Evolutionary conservation across 2,113 vertebrate species (phyloP), one percentile per base, ranked within the genome.

Genomic region (Cheilinus undulatus): DNA sequence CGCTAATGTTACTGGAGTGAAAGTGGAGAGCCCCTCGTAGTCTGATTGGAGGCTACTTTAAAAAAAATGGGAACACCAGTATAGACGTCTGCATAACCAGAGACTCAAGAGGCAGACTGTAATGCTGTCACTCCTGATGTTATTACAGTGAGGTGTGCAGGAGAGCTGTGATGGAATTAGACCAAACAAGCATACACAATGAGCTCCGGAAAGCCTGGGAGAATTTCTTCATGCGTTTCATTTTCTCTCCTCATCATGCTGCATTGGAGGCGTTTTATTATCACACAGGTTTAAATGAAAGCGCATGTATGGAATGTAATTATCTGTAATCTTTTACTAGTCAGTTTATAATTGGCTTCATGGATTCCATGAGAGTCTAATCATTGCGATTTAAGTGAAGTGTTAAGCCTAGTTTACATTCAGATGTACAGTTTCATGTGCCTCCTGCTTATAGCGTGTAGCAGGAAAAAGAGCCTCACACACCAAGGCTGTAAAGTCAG

Each of bases 11-110:
- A 90, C 84, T 0, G 42, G 83, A 12, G 80, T 87, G 0, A 69
- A 93, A 69, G 87, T 91, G 26, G 92, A 93, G 73, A 91, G 88
- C 76, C 90, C 93, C 50, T 78, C 84, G 5, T 90, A 85, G 53
- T 38, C 15, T 1, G 0, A 15, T 0, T 3, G 48, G 12, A 24
- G 3, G 53, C 51, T n/a, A 36, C 0, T 51, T 10, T 2, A 26
- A 12, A 19, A 28, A 43, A 49, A 69, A 24, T 20, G 15, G 32
- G 10, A 56, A 27, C 7, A 32, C 22, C 30, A 5, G 26, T n/a
- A 12, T 5, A 3, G 17, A 23, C 7, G n/a, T 26, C 23, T 32
- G 23, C 14, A 52, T 24, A 63, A 6, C 23, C 26, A 23, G 26
- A 38, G 17, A 34, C 34, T 36, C 43, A 56, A 30, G 23, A 74